Evolutionary conservation across 2,113 vertebrate species (phyloP).

Genomic region (Strix uralensis): DNA sequence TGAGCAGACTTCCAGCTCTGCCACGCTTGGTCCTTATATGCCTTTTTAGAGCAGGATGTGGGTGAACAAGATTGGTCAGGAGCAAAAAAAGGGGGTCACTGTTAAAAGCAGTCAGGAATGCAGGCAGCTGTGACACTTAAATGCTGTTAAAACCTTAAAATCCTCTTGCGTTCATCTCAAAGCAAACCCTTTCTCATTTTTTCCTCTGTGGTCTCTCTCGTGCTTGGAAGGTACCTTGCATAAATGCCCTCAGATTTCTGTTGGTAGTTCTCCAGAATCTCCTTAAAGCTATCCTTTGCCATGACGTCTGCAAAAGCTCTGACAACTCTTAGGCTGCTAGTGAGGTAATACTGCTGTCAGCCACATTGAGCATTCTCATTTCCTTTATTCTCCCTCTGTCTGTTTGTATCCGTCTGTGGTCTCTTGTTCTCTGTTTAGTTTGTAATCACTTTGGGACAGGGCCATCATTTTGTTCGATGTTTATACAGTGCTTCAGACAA

Average conservation of each 20-base stretch:
- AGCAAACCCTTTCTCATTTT: background rate
- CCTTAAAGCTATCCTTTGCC: background rate
- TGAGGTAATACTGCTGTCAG: background rate
- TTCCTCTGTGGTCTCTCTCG: background rate
- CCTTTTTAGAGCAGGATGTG: background rate
- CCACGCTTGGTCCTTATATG: background rate
- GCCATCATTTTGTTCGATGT: background rate
- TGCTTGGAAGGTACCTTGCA: background rate
- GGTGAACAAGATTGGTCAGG: background rate
- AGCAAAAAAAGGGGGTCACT: background rate
- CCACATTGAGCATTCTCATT: background rate
- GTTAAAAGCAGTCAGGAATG: background rate
- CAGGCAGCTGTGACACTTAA: background rate
- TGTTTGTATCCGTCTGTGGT: background rate
- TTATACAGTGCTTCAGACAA: background rate
- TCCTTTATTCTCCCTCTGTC: background rate
- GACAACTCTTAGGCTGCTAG: background rate
- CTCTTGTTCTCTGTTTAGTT: background rate
- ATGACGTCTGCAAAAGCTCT: background rate
- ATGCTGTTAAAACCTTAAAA: background rate
- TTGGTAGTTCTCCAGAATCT: background rate
- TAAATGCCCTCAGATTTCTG: background rate
- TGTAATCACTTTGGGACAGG: slow-evolving; percentile 4
- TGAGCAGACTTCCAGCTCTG: background rate
- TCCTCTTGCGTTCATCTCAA: background rate